A percentile compares a stretch with the other conserved stretches of the same genome.
Conservation (phyloP, 2,797 vertebrate genomes). For the Myotis myotis region DNA sequence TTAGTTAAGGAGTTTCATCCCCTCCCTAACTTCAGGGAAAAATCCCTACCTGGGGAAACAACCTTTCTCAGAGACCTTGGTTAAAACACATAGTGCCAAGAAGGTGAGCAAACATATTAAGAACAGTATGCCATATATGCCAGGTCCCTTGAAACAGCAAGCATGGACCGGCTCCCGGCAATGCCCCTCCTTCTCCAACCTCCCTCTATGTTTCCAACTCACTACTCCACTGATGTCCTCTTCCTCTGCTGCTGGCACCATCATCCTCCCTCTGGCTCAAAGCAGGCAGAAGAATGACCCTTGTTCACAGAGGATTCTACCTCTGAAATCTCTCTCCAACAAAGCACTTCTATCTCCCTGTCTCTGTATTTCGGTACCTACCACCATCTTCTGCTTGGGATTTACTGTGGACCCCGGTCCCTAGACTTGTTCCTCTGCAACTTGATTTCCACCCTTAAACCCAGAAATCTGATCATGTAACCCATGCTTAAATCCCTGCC, state of each 20-base stretch:
- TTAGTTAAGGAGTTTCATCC: too few species aligned
- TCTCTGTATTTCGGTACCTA: not conserved
- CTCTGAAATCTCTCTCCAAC: not conserved
- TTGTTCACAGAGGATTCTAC: not conserved
- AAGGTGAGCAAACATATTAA: too few species aligned
- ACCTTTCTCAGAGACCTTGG: too few species aligned
- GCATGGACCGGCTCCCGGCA: too few species aligned
- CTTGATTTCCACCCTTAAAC: not conserved
- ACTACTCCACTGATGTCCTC: not conserved
- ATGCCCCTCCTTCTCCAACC: not conserved
- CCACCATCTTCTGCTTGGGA: not conserved
- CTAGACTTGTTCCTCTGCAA: not conserved
- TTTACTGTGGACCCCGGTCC: not conserved
- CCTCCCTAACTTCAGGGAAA: too few species aligned
- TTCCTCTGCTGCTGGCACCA: not conserved
- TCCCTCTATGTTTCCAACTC: not conserved
- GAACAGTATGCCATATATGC: too few species aligned
- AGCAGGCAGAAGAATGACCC: not conserved
- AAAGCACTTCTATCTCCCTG: not conserved
- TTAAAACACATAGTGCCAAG: too few species aligned
- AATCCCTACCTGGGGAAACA: too few species aligned
- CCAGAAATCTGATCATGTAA: not conserved
- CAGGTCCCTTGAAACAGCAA: too few species aligned
- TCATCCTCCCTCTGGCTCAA: not conserved
- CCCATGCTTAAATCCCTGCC: not conserved